A percentile compares a stretch with the other conserved stretches of the same genome.
Evolutionary conservation across 2,797 vertebrate species (phyloP).

Genomic region (Perodicticus potto): DNA sequence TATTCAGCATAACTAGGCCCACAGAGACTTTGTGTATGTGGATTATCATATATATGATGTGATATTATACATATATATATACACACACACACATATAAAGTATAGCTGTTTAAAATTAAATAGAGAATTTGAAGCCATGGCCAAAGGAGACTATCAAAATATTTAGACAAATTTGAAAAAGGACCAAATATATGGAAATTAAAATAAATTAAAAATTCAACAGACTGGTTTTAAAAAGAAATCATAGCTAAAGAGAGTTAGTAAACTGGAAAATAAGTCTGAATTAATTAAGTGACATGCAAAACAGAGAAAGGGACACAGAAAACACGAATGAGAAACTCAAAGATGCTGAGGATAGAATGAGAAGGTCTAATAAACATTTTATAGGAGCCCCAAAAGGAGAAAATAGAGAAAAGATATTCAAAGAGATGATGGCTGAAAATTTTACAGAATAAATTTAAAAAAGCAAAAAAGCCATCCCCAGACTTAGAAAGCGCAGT

Average conservation of each 20-base stretch:
- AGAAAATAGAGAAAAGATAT: background rate
- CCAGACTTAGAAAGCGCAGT: background rate
- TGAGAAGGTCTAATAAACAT: background rate
- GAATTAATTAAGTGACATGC: background rate
- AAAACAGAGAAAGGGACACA: background rate
- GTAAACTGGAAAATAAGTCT: background rate
- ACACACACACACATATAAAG: too few relatives aligned
- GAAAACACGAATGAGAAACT: background rate
- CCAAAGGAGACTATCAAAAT: background rate
- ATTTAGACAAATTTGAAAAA: background rate
- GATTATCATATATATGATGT: accelerated
- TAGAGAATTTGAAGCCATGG: background rate
- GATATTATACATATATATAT: too few relatives aligned
- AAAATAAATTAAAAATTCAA: background rate
- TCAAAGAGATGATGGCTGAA: background rate
- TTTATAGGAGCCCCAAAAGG: background rate
- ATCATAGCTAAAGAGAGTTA: background rate
- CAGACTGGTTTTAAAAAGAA: background rate
- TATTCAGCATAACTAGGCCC: background rate
- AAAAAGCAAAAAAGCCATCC: background rate
- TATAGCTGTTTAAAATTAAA: background rate
- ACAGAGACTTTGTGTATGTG: accelerated
- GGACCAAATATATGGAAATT: background rate
- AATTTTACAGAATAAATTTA: background rate
- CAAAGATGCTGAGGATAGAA: background rate